A percentile compares a stretch with the other conserved stretches of the same genome.
These are phyloP conservation scores for Heliangelus exortis DNA, from an alignment of 2,797 vertebrate species.

Conservation along the genomic window DNA sequence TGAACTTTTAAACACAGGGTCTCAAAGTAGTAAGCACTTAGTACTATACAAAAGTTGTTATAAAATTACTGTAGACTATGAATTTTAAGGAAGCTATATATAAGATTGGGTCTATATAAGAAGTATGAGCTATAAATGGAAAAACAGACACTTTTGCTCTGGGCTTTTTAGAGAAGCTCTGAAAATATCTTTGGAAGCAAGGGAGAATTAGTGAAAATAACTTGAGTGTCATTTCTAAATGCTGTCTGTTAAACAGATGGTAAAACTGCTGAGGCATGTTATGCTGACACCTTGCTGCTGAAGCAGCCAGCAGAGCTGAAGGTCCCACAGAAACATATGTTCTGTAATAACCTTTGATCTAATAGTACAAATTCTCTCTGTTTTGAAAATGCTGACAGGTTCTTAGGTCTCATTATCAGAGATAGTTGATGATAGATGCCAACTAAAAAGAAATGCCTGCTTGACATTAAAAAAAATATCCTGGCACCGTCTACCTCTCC, in stretches of 20 bases:
- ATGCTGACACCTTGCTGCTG: conserved; percentile 22
- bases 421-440: background rate
- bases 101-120: background rate
- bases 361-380: background rate
- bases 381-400: background rate
- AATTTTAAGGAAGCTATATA: background rate
- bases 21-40: background rate
- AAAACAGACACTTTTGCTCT: background rate
- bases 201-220: conserved; percentile 27
- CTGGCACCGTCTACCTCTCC: background rate
- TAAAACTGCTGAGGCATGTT: conserved; percentile 45
- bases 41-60: background rate
- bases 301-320: background rate
- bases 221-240: background rate
- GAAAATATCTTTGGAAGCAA: conserved; percentile 2
- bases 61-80: background rate
- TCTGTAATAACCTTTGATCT: background rate
- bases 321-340: background rate
- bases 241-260: conserved; percentile 30
- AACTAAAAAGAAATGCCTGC: background rate
- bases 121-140: background rate
- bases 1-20: background rate
- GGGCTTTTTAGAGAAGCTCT: background rate
- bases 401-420: background rate
- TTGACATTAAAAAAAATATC: background rate